A percentile compares a stretch with the other conserved stretches of the same genome.
Conservation (phyloP, 2,113 vertebrate species). For the Fulica atra region DNA sequence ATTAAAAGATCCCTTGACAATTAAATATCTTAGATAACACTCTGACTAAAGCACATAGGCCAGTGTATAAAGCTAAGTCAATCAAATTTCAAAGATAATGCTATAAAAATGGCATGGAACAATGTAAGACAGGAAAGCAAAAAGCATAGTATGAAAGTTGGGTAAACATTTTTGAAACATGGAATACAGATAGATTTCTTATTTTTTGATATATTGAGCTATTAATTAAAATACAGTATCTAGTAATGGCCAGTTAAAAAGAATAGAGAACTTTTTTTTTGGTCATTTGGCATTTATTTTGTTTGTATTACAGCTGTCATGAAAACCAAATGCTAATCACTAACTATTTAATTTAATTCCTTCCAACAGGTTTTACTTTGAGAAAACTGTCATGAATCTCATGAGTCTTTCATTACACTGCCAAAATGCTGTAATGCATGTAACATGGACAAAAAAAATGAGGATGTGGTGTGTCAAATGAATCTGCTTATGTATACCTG, state of each 20-base stretch:
- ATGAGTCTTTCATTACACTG: neutral
- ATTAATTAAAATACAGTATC: neutral
- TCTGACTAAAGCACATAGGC: neutral
- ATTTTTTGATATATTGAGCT: neutral
- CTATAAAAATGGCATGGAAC: neutral
- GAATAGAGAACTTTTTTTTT: neutral
- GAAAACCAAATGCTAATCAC: neutral
- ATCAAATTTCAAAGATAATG: neutral
- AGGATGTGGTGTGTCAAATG: neutral
- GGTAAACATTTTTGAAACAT: neutral
- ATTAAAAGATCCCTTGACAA: neutral
- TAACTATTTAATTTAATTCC: neutral
- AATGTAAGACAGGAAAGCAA: neutral
- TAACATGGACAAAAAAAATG: neutral
- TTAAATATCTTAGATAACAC: neutral
- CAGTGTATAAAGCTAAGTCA: neutral
- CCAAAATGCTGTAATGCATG: neutral
- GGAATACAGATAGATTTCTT: neutral
- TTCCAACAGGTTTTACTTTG: neutral
- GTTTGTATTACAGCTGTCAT: neutral
- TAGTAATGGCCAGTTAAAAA: neutral
- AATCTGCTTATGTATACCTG: neutral
- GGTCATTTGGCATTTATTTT: neutral
- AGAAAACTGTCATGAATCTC: neutral
- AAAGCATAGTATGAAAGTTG: neutral